These are phyloP conservation scores for Zapornia atra DNA, from an alignment of 2,113 vertebrate species.

Conservation along the genomic window DNA sequence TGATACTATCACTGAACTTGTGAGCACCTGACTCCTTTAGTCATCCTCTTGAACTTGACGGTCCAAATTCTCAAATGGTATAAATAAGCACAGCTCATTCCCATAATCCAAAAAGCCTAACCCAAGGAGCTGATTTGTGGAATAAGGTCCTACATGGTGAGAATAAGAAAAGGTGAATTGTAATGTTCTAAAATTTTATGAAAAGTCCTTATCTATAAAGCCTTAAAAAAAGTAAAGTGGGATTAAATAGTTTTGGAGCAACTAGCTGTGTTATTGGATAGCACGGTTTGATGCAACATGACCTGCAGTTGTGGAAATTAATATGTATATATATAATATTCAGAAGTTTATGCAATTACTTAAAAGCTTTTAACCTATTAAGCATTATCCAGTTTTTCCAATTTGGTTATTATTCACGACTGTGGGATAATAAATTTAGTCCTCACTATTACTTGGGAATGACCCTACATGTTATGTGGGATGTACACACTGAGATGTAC, in stretches of 20 bases:
- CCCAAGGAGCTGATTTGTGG: background rate
- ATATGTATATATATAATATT: background rate
- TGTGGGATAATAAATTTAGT: background rate
- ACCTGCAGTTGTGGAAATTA: background rate
- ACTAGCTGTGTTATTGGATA: background rate
- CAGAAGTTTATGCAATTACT: background rate
- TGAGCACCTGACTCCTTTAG: conserved; percentile 33
- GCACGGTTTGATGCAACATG: background rate
- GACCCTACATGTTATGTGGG: background rate
- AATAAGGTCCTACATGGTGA: background rate
- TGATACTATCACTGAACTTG: background rate
- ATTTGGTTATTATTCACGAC: background rate
- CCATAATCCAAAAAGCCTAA: background rate
- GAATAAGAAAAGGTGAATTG: background rate
- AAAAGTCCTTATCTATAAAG: background rate
- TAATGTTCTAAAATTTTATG: background rate
- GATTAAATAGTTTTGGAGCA: background rate
- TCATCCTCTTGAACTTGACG: conserved; percentile 3
- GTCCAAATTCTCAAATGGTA: background rate
- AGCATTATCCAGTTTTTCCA: background rate
- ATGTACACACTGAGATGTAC: background rate
- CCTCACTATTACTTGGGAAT: background rate
- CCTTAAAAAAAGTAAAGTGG: background rate
- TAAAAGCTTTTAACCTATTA: background rate
- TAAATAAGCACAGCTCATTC: background rate